Base-by-base conservation (phyloP, 2,797 vertebrate genomes). In the Hyperoplus immaculatus region DNA sequence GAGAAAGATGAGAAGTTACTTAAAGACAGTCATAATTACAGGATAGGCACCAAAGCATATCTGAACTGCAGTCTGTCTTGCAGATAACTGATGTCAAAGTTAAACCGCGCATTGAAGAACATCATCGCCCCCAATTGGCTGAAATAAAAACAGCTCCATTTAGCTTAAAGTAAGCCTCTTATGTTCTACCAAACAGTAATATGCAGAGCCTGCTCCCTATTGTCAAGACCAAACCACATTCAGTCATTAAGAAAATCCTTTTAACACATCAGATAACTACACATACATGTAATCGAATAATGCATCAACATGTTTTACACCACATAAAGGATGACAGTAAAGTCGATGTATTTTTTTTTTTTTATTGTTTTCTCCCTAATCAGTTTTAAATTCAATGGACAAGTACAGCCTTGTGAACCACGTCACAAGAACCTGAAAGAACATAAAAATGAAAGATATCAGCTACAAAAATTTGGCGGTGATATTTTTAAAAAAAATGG, bases 381-480 rank as follows among this genome's bases (percentile, higher is more conserved):
- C 89, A 93, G 72, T 92, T 95, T 95, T 93, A 89, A 93, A 92
- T 86, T 94, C 81, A 93, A 89, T 89, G 90, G 94, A 95, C 94
- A 94, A 83, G 82, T 89, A 93, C 80, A 93, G 91, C 87, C 87
- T 91, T 83, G 88, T 89, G 78, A 93, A 87, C 87, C 74, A 50
- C n/a, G 74, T 91, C 93, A 94, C 92, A 91, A 89, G 80, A 87
- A 88, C 78, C 89, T 85, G 79, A 76, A 93, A 93, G 81, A 94
- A 94, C 89, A 93, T 81, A 90, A 91, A 87, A 90, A 86, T 72
- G 69, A 74, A 85, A 81, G 82, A 90, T 78, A 91, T 88, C 69
- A 79, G 88, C 90, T 93, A 93, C 88, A 93, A 94, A 93, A 93
- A 86, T 93, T 90, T 87, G 91, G 88, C 89, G 78, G 83, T 86